Evolutionary conservation across 2,113 vertebrate species (phyloP).

Genomic region (Leuciscus idus): DNA sequence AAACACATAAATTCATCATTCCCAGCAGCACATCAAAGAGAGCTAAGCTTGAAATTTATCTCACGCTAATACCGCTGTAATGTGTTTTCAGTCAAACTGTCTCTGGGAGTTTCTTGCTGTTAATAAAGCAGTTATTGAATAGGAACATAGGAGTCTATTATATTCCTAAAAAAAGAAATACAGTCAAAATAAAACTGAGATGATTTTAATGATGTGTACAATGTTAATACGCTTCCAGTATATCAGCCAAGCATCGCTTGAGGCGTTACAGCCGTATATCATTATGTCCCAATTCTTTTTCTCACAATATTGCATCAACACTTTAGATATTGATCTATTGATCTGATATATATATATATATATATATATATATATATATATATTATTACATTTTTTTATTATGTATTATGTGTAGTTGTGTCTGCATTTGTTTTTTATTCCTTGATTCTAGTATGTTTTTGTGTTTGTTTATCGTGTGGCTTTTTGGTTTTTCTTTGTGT

Average conservation of each 20-base stretch:
- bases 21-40: conserved; percentile 33
- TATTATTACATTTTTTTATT: too few species aligned
- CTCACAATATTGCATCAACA: not conserved
- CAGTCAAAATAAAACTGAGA: not conserved
- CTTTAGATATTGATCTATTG: not conserved
- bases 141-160: conserved; percentile 4
- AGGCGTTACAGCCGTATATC: not conserved
- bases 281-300: not conserved
- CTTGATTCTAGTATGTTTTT: too few species aligned
- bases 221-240: not conserved
- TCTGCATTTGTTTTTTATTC: not conserved
- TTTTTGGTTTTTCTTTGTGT: too few species aligned
- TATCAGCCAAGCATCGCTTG: not conserved
- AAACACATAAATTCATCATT: conserved; percentile 28
- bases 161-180: conserved; percentile 8
- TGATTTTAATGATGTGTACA: not conserved
- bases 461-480: too few species aligned
- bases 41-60: conserved; percentile 7
- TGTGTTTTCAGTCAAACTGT: conserved; percentile 23
- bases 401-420: not conserved
- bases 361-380: not conserved
- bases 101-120: not conserved
- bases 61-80: conserved; percentile 1
- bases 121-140: conserved; percentile 22
- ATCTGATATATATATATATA: not conserved